Evolutionary conservation across 92 coral and sea anemone genomes (phyloP), one percentile per base, ranked within the genome.

Genomic region (Zoanthus gigantus): DNA sequence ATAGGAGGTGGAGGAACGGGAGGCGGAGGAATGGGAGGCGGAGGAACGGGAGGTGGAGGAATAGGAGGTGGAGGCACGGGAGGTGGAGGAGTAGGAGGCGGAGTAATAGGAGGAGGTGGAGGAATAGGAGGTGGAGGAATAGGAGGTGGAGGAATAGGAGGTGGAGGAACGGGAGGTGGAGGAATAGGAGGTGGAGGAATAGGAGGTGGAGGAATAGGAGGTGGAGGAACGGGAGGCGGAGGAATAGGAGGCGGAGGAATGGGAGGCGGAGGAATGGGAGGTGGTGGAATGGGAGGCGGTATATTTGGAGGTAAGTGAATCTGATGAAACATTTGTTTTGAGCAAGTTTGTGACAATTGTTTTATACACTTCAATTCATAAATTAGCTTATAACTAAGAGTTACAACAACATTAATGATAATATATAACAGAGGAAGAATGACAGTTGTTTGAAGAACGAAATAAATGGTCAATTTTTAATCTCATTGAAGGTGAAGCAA

Each of bases 1-100:
- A 63, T 81, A 76, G 78, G 53, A 48, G 46, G 72, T 60, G 65
- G 89, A 7, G 32, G 69, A 17, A 8, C 58, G 50, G 77, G 79
- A 47, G 80, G 80, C 1, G 83, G 83, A 1, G 68, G 68, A 29
- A 18, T 12, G 9, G 47, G 83, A 14, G 18, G 66, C 31, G 79
- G 57, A 6, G 48, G 71, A 8, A 9, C 1, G 18, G 72, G 34
- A 16, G 74, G 45, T 29, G 79, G 79, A 2, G 10, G 56, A 0
- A 45, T 44, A 10, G 58, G 79, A 8, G 79, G 79, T 46, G 61
- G 79, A 13, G 28, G 57, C 3, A 14, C 10, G 6, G 31, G n/a
- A 37, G 29, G 10, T 2, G 79, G 57, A n/a, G 79, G 78, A 0
- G 14, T 7, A 4, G 77, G 77, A 72, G 65, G 65, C 17, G 14